Conservation (phyloP, 2,797 vertebrate species). For the Myotis vivesi region DNA sequence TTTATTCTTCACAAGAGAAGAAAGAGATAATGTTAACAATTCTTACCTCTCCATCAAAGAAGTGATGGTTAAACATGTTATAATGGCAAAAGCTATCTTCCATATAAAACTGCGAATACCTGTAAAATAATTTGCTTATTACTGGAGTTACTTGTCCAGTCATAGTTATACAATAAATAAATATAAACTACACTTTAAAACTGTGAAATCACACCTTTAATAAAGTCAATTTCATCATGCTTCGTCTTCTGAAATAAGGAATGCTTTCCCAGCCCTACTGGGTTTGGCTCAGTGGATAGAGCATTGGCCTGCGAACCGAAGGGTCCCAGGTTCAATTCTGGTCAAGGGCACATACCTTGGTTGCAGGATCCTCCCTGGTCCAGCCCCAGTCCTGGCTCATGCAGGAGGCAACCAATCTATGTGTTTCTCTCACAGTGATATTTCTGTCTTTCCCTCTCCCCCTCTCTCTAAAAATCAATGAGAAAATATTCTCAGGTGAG, state of each 20-base stretch:
- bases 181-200: conserved; percentile 14
- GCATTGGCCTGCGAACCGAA: no score
- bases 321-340: no score
- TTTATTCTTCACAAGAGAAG: conserved; percentile 12
- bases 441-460: no score
- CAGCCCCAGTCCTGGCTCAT: no score
- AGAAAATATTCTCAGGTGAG: no score
- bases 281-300: no score
- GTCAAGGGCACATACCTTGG: no score
- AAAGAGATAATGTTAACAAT: neutral
- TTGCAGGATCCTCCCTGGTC: no score
- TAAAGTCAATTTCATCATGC: conserved; percentile 31
- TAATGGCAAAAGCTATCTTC: conserved; percentile 95
- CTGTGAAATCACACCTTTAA: neutral
- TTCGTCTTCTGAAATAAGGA: conserved; percentile 41
- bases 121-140: conserved; percentile 79
- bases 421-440: no score
- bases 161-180: conserved; percentile 8
- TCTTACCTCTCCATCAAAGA: conserved; percentile 94
- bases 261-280: neutral
- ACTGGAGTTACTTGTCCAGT: conserved; percentile 18
- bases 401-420: no score
- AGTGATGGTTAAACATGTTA: conserved; percentile 99
- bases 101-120: conserved; percentile 94
- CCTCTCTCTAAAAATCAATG: no score